Evolutionary conservation across 2,797 vertebrate species (phyloP), one percentile per base, ranked within the genome.

Genomic region (Gobio occitaniae): DNA sequence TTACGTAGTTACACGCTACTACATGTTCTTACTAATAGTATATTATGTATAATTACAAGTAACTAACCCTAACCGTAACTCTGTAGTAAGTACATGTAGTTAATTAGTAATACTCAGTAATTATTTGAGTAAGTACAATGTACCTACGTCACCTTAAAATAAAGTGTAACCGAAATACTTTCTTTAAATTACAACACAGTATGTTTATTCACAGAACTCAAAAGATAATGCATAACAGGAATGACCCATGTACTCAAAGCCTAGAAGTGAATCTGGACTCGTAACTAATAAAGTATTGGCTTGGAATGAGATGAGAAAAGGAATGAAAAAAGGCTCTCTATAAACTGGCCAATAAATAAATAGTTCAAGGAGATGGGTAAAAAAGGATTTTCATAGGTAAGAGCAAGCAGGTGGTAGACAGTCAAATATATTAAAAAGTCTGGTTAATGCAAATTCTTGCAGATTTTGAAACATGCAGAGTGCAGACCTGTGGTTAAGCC

Each of bases 241-340:
- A 77, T 41, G 19, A 17, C 38, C 38, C 13, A 47, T 47, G 54
- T 61, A 25, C 36, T 56, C 50, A 81, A 81, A 81, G 79, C 50
- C 66, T 70, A n/a, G 3, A 17, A 56, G 50, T 25, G n/a, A 50
- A 52, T 50, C 21, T 66, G 16, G 16, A 21, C 4, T 50, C 36
- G 38, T 5, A 72, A 21, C 69, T 48, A 15, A 48, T 29, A n/a
- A 48, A 72, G 44, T 29, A 56, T 12, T n/a, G 19, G 74, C 29
- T 68, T 6, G 38, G 68, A 78, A 66, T 32, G 32, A 32, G 32
- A 32, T 32, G 32, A 32, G 65, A n/a, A 9, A 25, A 36, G 25
- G 19, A 52, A 50, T 50, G 5, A 75, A 6, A 36, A 15, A 21
- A n/a, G 44, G 44, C 71, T 32, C 8, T 12, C 41, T 83, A 11